Evolutionary conservation across 2,113 vertebrate genomes (phyloP).

Genomic region (Chaenocephalus aceratus): DNA sequence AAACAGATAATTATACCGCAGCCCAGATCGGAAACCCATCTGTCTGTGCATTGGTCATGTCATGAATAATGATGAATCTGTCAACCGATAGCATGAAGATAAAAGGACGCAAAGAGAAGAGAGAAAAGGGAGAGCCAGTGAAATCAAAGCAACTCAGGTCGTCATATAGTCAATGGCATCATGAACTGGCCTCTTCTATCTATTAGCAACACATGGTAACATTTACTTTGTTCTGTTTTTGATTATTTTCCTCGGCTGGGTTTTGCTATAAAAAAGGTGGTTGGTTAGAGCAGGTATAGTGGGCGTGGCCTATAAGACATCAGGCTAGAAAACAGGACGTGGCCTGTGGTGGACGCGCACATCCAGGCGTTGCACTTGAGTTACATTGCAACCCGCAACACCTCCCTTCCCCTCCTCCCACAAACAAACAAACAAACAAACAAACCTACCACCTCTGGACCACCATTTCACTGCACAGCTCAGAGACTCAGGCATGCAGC

Average conservation of each 20-base stretch:
- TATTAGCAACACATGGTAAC: constrained; percentile 95
- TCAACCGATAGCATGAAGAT: constrained; percentile 50
- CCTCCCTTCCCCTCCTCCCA: background rate
- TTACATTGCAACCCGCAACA: constrained; percentile 32
- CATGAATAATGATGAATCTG: constrained; percentile 30
- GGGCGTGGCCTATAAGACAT: constrained; percentile 96
- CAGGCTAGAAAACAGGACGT: constrained; percentile 95
- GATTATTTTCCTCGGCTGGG: constrained; percentile 67
- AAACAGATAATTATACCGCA: constrained; percentile 27
- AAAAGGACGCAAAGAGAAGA: constrained; percentile 48
- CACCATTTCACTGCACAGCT: constrained; percentile 68
- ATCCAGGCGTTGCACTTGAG: constrained; percentile 89
- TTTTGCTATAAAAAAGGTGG: constrained; percentile 89
- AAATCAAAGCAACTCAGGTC: constrained; percentile 86
- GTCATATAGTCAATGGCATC: constrained; percentile 87
- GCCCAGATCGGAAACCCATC: constrained; percentile 36
- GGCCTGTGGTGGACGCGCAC: constrained; percentile 90
- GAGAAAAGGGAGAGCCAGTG: constrained; percentile 56
- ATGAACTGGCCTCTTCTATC: constrained; percentile 92
- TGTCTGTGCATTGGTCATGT: constrained; percentile 21
- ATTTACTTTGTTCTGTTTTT: constrained; percentile 87
- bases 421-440: constrained; percentile 39
- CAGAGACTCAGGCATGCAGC: constrained; percentile 73
- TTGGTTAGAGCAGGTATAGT: constrained; percentile 93
- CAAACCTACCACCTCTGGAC: constrained; percentile 51